Conservation (phyloP, 2,113 vertebrate genomes). For the Notothenia coriiceps region DNA sequence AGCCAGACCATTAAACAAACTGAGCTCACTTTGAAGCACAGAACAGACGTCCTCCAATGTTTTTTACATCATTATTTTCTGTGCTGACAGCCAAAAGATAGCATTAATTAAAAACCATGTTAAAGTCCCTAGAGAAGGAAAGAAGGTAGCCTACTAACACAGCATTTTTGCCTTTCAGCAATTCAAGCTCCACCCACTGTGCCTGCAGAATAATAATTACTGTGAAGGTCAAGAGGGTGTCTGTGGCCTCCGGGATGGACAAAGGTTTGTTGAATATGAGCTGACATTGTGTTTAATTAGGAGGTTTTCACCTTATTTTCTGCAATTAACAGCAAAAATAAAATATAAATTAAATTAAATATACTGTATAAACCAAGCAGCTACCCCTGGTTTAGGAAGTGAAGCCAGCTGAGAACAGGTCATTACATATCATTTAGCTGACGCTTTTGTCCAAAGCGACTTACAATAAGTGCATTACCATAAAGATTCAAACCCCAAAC, state of each 20-base stretch:
- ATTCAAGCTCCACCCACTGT: background rate
- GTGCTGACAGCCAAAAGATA: background rate
- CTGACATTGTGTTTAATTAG: background rate
- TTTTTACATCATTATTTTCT: background rate
- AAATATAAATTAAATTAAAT: too few relatives aligned
- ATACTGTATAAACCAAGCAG: too few relatives aligned
- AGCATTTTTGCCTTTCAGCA: constrained; percentile 10
- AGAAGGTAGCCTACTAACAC: background rate
- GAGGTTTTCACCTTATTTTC: constrained; percentile 11
- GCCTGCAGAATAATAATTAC: background rate
- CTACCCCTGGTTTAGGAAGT: too few relatives aligned
- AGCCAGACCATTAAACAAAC: background rate
- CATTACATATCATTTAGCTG: too few relatives aligned
- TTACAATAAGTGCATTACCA: too few relatives aligned
- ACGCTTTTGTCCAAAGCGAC: too few relatives aligned
- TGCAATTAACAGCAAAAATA: background rate
- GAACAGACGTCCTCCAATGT: background rate
- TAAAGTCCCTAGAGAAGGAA: background rate
- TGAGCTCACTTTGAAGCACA: background rate
- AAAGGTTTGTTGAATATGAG: background rate
- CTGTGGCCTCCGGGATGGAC: background rate
- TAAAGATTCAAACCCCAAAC: too few relatives aligned
- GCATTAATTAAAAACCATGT: background rate
- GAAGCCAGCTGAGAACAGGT: too few relatives aligned
- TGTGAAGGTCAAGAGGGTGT: background rate